Percentiles rank a stretch among this genome's conserved stretches.
Evolutionary conservation across 2,113 vertebrate species (phyloP).

Genomic region (Apodemus sylvaticus): DNA sequence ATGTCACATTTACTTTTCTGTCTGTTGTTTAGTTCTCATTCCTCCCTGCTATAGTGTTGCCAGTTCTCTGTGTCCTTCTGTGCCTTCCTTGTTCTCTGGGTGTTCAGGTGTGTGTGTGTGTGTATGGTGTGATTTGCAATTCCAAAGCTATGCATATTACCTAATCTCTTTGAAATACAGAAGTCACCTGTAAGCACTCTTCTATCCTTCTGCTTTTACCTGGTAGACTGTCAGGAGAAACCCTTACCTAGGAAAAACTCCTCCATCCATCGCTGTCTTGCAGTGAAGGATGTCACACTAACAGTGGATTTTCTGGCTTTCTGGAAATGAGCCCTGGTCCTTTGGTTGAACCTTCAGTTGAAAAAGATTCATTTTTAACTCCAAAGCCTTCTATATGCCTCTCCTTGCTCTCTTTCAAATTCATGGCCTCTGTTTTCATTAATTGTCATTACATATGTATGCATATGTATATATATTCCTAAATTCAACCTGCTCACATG

Average conservation of each 20-base stretch:
- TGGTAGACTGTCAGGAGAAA: too few species aligned
- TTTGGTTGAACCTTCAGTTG: constrained; percentile 55
- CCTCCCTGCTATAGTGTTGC: not conserved
- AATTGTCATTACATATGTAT: not conserved
- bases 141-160: too few species aligned
- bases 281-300: not conserved
- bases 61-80: not conserved
- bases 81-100: not conserved
- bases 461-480: not conserved
- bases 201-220: not conserved
- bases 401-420: not conserved
- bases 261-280: not conserved
- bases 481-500: not conserved
- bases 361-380: constrained; percentile 20
- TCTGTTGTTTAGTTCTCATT: too few species aligned
- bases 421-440: not conserved
- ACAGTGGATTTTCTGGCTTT: constrained; percentile 42
- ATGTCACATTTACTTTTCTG: not conserved
- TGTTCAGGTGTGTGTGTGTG: not conserved
- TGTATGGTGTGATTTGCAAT: not conserved
- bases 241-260: too few species aligned
- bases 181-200: not conserved
- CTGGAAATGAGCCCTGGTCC: not conserved
- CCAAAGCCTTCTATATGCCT: not conserved
- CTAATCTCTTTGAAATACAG: not conserved